Base-by-base conservation (phyloP, 2,888 invertebrate genomes). In the Pyrgus malvae region DNA sequence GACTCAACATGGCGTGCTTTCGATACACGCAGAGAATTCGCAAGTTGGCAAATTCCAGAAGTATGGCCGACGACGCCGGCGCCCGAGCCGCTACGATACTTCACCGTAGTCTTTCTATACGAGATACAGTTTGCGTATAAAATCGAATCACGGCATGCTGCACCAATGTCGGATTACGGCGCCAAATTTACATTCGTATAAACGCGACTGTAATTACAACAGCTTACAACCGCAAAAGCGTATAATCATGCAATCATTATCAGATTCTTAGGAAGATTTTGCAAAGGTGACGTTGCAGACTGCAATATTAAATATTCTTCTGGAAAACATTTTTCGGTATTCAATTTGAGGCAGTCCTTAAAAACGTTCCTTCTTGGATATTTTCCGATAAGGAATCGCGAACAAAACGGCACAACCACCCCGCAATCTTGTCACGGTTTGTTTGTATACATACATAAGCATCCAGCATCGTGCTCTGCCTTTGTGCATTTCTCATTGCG, bases 21-120 rank as follows among this genome's bases (percentile, higher is more conserved):
- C 81, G 83, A 85, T 85, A 76, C 84, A 78, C 71, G 75, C 67
- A 75, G 72, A 67, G 80, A 85, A 87, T 87, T 83, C 69, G 82
- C 83, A 76, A 83, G 74, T 83, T 75, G 67, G 75, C 81, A 72
- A 74, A 87, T 82, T 83, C 67, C 62, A 60, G 59, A 59, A 65
- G 69, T 59, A 66, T 68, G 67, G 74, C 70, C 63, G 71, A 67
- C 69, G 67, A 55, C 59, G 61, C 12, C 50, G 17, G 6, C 23
- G 37, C 1, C 33, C 8, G 14, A n/a, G 25, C 48, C 17, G 37
- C 48, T 19, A 27, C 40, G 31, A 35, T 51, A 17, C 42, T 35
- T 16, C 14, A 12, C 50, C 33, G 12, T 40, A 33, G 17, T 14
- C 50, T 33, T 35, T 35, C 35, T 35, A 35, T 35, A 27, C 37